Base-by-base conservation (phyloP, 2,888 invertebrate species). In the Nephrocerus scutellatus region DNA sequence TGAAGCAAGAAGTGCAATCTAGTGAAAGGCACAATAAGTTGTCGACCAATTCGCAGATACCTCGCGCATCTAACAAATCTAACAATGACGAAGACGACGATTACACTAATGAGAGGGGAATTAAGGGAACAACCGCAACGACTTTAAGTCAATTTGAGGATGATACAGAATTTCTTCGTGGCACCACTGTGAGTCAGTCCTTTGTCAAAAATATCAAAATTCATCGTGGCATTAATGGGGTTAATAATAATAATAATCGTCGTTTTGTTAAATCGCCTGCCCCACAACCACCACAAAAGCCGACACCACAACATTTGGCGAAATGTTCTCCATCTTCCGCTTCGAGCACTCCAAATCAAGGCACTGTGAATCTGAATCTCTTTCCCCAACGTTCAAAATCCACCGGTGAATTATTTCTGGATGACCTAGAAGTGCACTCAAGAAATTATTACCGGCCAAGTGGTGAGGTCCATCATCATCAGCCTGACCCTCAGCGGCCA, bases 111-210 rank as follows among this genome's bases (percentile, higher is more conserved):
- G 24, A n/a, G n/a, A n/a, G n/a, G n/a, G n/a, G n/a, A n/a, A n/a
- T n/a, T n/a, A n/a, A n/a, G n/a, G n/a, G n/a, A n/a, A 41, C 23
- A 23, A 28, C 36, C 22, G 30, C n/a, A 18, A 26, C 24, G 19
- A 26, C 25, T 34, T 32, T 25, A 33, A 34, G 32, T 30, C 39
- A 20, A 41, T 39, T 36, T 9, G 32, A 43, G 18, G 54, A 57
- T 35, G 52, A 53, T 46, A 48, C 51, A 22, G 60, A 63, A 43
- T 66, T 68, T 37, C 53, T 66, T 37, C 60, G 68, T n/a, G 68
- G 67, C 25, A 58, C 66, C 10, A 68, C 66, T 1, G 52, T 68
- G 12, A 67, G 67, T 37, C 66, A 68, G 43, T 68, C 68, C 6
- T 68, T 69, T 50, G 65, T 68, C 38, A 59, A 54, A 26, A 66